Evolutionary conservation across 2,113 vertebrate genomes (phyloP).

Genomic region (Catharus minimus): DNA sequence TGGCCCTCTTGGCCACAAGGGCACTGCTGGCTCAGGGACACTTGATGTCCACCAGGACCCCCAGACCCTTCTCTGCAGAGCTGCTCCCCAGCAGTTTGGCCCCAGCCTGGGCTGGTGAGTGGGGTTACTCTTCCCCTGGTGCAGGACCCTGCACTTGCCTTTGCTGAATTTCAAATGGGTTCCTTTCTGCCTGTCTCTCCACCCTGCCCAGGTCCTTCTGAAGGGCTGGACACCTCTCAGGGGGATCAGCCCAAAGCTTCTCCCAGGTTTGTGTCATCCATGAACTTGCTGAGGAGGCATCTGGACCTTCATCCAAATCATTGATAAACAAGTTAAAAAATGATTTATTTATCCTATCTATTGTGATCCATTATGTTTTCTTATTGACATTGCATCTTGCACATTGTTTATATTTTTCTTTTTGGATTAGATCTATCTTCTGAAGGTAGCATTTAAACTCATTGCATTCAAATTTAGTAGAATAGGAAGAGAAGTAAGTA

Average conservation of each 20-base stretch:
- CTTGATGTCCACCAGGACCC: too few species aligned
- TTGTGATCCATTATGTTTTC: not conserved
- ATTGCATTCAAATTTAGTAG: constrained; percentile 31
- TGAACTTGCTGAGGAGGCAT: not conserved
- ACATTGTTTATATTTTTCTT: not conserved
- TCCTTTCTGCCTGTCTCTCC: not conserved
- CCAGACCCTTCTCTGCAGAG: not conserved
- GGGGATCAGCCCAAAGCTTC: not conserved
- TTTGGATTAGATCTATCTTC: not conserved
- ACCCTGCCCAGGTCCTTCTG: not conserved
- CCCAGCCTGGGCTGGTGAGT: not conserved
- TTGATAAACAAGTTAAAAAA: not conserved
- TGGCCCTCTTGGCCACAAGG: too few species aligned
- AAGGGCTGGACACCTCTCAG: not conserved
- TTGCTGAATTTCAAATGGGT: not conserved
- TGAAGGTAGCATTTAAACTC: constrained; percentile 46
- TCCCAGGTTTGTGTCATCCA: accelerated
- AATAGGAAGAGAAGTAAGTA: constrained; percentile 24
- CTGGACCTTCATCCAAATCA: not conserved
- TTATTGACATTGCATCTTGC: not conserved
- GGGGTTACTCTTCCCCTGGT: accelerated
- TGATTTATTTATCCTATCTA: not conserved
- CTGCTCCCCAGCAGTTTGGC: not conserved
- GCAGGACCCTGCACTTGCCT: not conserved
- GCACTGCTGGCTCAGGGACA: too few species aligned